Base-by-base conservation (phyloP, 2,888 invertebrate species). In the Dolomedes plantarius region DNA sequence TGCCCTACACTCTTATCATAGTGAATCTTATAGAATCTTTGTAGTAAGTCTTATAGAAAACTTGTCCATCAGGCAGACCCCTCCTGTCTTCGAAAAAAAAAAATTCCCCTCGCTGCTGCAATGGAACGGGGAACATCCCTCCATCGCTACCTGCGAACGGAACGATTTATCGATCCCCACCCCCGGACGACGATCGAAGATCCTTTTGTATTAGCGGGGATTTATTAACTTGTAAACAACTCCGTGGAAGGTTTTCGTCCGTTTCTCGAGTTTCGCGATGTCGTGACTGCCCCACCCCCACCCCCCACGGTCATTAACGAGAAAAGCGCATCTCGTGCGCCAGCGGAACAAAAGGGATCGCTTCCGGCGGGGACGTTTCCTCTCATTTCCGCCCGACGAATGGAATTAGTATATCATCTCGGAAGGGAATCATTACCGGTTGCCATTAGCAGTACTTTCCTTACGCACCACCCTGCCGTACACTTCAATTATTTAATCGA, bases 401-500 rank as follows among this genome's bases (percentile, higher is more conserved):
- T 62, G 62, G 64, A 78, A 78, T 78, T 78, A 78, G 56, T 71
- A 67, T 65, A 69, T 77, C 68, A 77, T 77, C 56, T 23, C 1
- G 69, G 28, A 64, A 29, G 41, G 31, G 32, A 65, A 65, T 76
- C 76, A 67, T 76, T 76, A 76, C 64, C 67, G 29, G 31, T 67
- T 67, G 23, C 76, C 76, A 76, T 76, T 76, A 46, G 46, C 32
- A 28, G 76, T 23, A 76, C n/a, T 64, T 46, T 67, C 76, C n/a
- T 67, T 67, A n/a, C 28, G 6, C 29, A 29, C 31, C 65, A 7
- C 27, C 56, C 46, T 16, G 46, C 28, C 64, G 28, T 28, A 9
- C n/a, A 13, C 29, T 64, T 28, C 64, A 64, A 64, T 64, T 64
- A 64, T 64, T 64, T 64, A 64, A 64, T 64, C 64, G 64, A 64